Conservation (phyloP, 2,888 invertebrate species). For the Trichopoda pennipes region DNA sequence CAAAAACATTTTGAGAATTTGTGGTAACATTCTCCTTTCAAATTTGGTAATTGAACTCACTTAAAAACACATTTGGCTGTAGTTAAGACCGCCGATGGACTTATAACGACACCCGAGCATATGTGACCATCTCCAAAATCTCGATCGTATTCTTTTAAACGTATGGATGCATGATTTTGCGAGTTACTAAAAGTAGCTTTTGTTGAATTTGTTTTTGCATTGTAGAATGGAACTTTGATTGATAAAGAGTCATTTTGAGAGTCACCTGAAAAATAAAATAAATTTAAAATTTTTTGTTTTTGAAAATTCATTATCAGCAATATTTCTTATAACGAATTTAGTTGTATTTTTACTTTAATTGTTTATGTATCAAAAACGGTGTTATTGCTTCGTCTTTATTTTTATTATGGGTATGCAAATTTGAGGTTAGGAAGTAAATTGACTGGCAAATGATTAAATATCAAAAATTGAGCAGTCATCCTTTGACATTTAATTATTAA, state of each 20-base stretch:
- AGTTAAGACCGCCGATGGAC: conserved; percentile 76
- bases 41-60: conserved; percentile 70
- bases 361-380: too few relatives aligned
- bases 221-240: conserved; percentile 3
- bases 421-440: too few relatives aligned
- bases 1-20: neutral
- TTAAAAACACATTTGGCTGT: conserved; percentile 75
- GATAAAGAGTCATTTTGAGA: conserved; percentile 37
- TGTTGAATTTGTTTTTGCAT: conserved; percentile 45
- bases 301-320: too few relatives aligned
- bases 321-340: too few relatives aligned
- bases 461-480: too few relatives aligned
- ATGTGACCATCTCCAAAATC: conserved; percentile 78
- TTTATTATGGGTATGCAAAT: too few relatives aligned
- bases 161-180: conserved; percentile 77
- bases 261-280: conserved; percentile 37
- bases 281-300: neutral
- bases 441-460: too few relatives aligned
- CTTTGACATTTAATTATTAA: too few relatives aligned
- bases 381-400: too few relatives aligned
- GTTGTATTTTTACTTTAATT: too few relatives aligned
- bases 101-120: conserved; percentile 78
- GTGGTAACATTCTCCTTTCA: neutral
- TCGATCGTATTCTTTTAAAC: conserved; percentile 72
- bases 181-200: conserved; percentile 51